phyloP scores from a whole-genome alignment of 2,113 vertebrate genomes.

The Craseonycteris thonglongyai region DNA sequence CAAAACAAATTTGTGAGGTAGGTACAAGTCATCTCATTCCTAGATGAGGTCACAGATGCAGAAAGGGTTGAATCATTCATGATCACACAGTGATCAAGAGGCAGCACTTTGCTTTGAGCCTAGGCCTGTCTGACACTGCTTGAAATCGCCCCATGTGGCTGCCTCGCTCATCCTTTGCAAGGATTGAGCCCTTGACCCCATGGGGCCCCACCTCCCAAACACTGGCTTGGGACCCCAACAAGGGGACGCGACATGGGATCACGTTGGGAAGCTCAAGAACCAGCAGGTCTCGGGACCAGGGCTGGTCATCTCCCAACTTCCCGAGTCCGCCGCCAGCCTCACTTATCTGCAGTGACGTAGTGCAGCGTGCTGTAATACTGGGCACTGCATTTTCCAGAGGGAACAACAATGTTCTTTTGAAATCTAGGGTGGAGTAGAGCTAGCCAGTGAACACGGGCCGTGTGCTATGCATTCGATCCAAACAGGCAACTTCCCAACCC shows the following conservation, averaged over 20 bases:
- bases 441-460: conserved; percentile 24
- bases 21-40: neutral
- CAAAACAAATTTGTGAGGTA: neutral
- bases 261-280: neutral
- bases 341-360: neutral
- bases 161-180: fast-evolving
- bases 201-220: neutral
- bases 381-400: neutral
- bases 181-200: fast-evolving
- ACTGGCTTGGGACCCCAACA: neutral
- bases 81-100: neutral
- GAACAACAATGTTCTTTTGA: fast-evolving
- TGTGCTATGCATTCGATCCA: conserved; percentile 46
- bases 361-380: neutral
- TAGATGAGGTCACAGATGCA: neutral
- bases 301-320: neutral
- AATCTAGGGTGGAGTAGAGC: neutral
- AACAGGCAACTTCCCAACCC: neutral
- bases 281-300: no score
- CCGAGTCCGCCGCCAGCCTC: fast-evolving
- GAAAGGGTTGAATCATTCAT: neutral
- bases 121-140: neutral
- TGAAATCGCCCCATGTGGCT: fast-evolving
- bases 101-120: neutral
- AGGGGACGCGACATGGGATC: fast-evolving